phyloP scores from a whole-genome alignment of 2,113 vertebrate genomes.

The Scytalopus superciliaris region DNA sequence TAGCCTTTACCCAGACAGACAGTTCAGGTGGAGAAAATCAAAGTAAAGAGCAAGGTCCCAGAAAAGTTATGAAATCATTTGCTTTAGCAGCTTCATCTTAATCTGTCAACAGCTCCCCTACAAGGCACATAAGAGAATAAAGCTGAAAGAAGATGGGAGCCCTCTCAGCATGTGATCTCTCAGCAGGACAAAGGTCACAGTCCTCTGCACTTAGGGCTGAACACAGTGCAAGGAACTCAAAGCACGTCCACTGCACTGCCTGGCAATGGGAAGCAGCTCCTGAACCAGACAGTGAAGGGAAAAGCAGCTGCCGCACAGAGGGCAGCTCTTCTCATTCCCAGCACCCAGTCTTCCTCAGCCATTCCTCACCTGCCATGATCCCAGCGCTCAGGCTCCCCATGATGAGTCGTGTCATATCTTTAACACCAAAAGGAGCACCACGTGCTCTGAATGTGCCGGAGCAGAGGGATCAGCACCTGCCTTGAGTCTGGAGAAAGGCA shows the following conservation, averaged over 20 bases:
- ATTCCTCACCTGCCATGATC: accelerated
- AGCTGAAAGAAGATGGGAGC: not conserved
- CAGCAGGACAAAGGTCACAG: not conserved
- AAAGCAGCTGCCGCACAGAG: not conserved
- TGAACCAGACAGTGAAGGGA: accelerated
- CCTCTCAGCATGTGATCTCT: accelerated
- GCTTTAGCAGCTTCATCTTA: not conserved
- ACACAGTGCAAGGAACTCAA: not conserved
- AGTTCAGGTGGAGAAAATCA: not conserved
- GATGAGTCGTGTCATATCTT: not conserved
- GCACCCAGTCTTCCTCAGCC: not conserved
- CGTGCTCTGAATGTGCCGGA: not conserved
- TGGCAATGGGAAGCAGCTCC: not conserved
- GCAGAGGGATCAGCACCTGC: not conserved
- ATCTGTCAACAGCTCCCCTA: not conserved
- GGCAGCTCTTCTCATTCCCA: not conserved
- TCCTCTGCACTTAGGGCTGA: not conserved
- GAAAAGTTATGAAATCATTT: not conserved
- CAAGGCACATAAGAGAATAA: accelerated
- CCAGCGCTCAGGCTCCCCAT: accelerated
- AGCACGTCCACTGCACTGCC: accelerated
- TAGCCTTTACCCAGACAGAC: not conserved
- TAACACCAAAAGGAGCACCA: not conserved
- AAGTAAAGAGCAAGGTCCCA: not conserved
- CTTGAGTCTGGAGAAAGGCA: not conserved